phyloP scores from a whole-genome alignment of 2,888 invertebrate species.

The Andrena dorsata region DNA sequence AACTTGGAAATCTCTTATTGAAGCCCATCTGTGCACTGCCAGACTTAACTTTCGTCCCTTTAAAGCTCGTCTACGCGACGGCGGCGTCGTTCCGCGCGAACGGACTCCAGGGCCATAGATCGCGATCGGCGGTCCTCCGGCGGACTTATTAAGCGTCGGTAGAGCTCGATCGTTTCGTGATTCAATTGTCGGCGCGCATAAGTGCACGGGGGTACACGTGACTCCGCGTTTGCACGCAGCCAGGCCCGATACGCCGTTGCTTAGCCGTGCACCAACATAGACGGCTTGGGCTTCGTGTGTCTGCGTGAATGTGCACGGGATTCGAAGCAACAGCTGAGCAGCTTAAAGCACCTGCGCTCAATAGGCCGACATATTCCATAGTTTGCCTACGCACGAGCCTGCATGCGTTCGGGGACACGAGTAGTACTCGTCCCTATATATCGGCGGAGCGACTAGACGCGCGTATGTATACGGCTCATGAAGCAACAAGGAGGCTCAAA shows the following conservation, averaged over 20 bases:
- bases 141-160: conserved; percentile 60
- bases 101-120: background rate
- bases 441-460: conserved; percentile 59
- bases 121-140: conserved; percentile 28
- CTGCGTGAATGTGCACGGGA: conserved; percentile 65
- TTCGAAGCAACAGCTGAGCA: conserved; percentile 82
- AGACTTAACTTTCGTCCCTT: too few relatives aligned
- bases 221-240: conserved; percentile 63
- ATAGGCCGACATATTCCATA: conserved; percentile 75
- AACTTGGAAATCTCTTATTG: too few relatives aligned
- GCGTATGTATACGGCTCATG: conserved; percentile 49
- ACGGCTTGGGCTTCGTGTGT: conserved; percentile 39
- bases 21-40: too few relatives aligned
- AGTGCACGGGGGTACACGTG: conserved; percentile 69
- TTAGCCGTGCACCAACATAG: conserved; percentile 64
- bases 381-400: conserved; percentile 72
- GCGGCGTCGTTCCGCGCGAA: background rate
- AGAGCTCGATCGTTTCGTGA: conserved; percentile 65
- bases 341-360: conserved; percentile 80
- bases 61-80: background rate
- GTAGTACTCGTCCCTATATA: conserved; percentile 68
- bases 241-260: conserved; percentile 41
- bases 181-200: conserved; percentile 71
- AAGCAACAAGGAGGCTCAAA: conserved; percentile 65
- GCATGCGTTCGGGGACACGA: conserved; percentile 67